Evolutionary conservation across 2,888 invertebrate species (phyloP).

Genomic region (Drosophila peninsularis): DNA sequence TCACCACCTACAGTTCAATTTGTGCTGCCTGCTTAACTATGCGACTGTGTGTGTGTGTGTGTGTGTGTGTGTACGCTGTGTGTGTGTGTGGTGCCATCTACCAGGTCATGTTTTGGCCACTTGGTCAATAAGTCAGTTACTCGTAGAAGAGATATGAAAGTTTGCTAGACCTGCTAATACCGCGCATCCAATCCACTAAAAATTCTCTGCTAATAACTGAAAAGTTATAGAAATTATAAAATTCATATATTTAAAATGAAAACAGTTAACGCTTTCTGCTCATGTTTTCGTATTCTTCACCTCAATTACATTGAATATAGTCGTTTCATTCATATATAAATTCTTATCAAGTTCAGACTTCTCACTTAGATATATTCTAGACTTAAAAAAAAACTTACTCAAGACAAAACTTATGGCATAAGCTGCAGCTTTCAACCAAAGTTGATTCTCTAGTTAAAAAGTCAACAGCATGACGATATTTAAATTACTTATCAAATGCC

Average conservation of each 20-base stretch:
- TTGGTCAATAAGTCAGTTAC: conserved; percentile 69
- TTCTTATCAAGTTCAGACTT: too few species aligned
- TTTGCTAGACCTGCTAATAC: conserved; percentile 22
- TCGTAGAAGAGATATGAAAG: conserved; percentile 13
- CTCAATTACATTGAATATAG: too few species aligned
- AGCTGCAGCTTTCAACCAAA: too few species aligned
- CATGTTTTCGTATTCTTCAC: too few species aligned
- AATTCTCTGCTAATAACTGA: background rate
- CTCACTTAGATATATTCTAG: too few species aligned
- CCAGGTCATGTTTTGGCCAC: conserved; percentile 63
- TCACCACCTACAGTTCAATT: conserved; percentile 81
- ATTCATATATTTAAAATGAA: background rate
- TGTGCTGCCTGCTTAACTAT: conserved; percentile 65
- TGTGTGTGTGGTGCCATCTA: conserved; percentile 35
- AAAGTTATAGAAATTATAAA: background rate
- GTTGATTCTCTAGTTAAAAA: too few species aligned
- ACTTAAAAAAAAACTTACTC: too few species aligned
- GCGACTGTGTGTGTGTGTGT: conserved; percentile 11
- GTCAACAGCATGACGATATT: too few species aligned
- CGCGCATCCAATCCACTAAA: background rate
- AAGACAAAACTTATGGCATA: too few species aligned
- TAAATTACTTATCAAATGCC: too few species aligned
- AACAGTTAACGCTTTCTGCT: too few species aligned
- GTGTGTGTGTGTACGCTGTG: conserved; percentile 4
- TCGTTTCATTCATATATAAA: too few species aligned